phyloP scores from a whole-genome alignment of 2,888 invertebrate species.

The Eucriotettix oculatus region DNA sequence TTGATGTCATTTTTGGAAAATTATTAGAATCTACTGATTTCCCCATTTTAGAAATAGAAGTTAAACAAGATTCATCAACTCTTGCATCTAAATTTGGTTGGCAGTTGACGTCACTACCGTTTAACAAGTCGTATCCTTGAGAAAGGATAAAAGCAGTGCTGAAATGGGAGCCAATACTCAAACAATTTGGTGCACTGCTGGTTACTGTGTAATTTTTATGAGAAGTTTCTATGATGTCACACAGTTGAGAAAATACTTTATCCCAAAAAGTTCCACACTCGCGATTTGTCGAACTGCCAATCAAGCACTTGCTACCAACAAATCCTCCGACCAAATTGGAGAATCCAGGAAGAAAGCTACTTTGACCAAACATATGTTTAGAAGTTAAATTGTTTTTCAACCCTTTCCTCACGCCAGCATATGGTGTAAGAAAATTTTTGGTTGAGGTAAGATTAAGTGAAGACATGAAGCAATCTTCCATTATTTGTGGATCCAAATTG shows the following conservation, averaged over 20 bases:
- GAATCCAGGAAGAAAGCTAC: neutral
- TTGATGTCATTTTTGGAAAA: too few species aligned
- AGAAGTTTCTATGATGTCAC: neutral
- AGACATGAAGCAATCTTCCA: too few species aligned
- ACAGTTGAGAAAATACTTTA: conserved; percentile 4
- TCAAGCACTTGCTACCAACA: conserved; percentile 9
- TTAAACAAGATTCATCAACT: too few species aligned
- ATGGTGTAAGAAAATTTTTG: too few species aligned
- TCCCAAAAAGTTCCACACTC: conserved; percentile 6
- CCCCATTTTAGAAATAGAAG: too few species aligned
- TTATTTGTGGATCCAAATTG: too few species aligned
- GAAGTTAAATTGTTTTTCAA: too few species aligned
- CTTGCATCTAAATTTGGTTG: too few species aligned
- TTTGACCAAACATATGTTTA: too few species aligned
- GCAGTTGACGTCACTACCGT: neutral
- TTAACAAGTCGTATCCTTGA: neutral
- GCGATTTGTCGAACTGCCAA: conserved; percentile 1
- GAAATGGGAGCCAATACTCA: neutral
- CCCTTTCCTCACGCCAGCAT: too few species aligned
- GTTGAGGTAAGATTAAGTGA: too few species aligned
- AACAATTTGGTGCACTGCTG: neutral
- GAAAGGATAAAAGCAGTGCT: neutral
- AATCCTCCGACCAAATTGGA: conserved; percentile 9
- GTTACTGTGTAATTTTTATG: neutral
- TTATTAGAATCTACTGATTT: too few species aligned